Percentiles rank a stretch among this genome's conserved stretches.
phyloP scores from a whole-genome alignment of 2,113 vertebrate genomes.

The Synchiropus splendidus region DNA sequence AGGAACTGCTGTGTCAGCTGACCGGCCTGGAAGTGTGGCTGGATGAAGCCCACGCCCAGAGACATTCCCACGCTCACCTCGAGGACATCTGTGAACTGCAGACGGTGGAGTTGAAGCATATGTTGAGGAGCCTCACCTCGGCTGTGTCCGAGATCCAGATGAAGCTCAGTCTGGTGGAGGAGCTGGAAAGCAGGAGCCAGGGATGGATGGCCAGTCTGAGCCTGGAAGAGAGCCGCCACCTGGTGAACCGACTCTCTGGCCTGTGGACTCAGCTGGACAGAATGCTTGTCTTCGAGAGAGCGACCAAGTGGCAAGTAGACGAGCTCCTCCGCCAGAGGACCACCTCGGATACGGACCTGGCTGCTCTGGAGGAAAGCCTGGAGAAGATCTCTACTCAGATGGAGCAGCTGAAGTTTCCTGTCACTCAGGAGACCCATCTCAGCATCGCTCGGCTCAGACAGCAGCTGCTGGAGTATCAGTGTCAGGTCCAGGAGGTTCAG shows the following conservation, averaged over 20 bases:
- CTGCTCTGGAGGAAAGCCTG: slow-evolving; percentile 58
- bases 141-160: slow-evolving; percentile 61
- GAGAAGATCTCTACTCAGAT: slow-evolving; percentile 41
- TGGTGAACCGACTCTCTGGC: slow-evolving; percentile 70
- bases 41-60: slow-evolving; percentile 20
- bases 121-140: slow-evolving; percentile 39
- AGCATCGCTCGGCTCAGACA: slow-evolving; percentile 21
- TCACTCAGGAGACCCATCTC: slow-evolving; percentile 33
- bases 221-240: slow-evolving; percentile 73
- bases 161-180: slow-evolving; percentile 49
- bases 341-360: slow-evolving; percentile 61
- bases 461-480: slow-evolving; percentile 56
- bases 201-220: slow-evolving; percentile 55
- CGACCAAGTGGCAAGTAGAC: slow-evolving; percentile 59
- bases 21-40: slow-evolving; percentile 65
- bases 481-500: slow-evolving; percentile 51
- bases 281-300: slow-evolving; percentile 64
- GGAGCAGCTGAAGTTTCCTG: slow-evolving; percentile 44
- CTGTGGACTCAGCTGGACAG: slow-evolving; percentile 67
- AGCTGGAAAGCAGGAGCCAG: slow-evolving; percentile 51
- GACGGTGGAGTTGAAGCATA: slow-evolving; percentile 44
- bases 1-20: slow-evolving; percentile 63
- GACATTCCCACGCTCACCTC: slow-evolving; percentile 24
- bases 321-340: slow-evolving; percentile 61
- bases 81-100: slow-evolving; percentile 41